Percentiles rank a stretch among this genome's conserved stretches.
These are phyloP conservation scores for Aspidapion aeneum DNA, from an alignment of 2,888 invertebrate genomes.

Conservation along the genomic window DNA sequence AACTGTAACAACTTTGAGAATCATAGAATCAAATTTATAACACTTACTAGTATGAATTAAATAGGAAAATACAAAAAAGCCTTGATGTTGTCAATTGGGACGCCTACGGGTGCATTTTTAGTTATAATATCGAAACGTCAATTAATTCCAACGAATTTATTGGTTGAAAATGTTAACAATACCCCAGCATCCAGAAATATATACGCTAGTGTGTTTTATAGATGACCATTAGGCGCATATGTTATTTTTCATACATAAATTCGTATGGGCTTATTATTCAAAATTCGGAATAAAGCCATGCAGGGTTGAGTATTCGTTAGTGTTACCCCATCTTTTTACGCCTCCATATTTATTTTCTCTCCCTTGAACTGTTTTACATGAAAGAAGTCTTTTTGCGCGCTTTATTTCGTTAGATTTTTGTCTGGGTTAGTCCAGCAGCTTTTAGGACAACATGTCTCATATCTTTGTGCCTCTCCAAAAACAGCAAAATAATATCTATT, in stretches of 20 bases:
- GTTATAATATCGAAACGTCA: not conserved
- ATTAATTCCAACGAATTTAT: not conserved
- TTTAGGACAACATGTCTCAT: no score
- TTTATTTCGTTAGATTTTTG: not conserved
- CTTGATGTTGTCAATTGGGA: not conserved
- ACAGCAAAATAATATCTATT: no score
- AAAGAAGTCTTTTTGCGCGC: not conserved
- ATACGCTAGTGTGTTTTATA: conserved; percentile 18
- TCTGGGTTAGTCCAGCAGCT: no score
- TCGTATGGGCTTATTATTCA: not conserved
- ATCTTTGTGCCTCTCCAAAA: no score
- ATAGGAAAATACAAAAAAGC: not conserved
- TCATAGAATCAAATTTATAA: not conserved
- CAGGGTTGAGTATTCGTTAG: not conserved
- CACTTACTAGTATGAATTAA: not conserved
- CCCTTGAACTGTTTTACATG: not conserved
- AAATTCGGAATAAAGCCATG: not conserved
- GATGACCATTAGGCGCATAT: conserved; percentile 26
- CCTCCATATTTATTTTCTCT: not conserved
- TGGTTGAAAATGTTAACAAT: not conserved
- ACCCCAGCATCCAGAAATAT: not conserved
- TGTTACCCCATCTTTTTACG: conserved; percentile 3
- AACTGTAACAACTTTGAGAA: not conserved
- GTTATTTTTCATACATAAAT: conserved; percentile 18
- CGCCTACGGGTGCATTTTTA: not conserved